phyloP scores from a whole-genome alignment of 2,797 vertebrate genomes.

The Rallus crepitans region DNA sequence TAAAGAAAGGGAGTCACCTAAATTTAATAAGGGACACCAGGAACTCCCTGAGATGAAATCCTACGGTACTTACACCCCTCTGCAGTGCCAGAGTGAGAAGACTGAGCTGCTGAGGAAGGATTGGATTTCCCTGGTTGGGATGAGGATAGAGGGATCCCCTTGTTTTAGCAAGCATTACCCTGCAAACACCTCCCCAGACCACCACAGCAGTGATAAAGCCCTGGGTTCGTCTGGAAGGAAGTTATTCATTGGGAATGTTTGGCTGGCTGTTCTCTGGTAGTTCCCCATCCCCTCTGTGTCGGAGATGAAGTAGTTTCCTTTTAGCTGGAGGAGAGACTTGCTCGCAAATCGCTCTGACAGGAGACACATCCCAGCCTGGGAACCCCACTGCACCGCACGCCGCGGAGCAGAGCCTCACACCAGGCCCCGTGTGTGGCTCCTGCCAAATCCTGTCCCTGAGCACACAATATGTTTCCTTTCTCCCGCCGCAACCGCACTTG shows the following conservation, averaged over 20 bases:
- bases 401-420: not conserved
- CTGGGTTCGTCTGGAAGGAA: not conserved
- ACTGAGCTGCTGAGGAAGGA: not conserved
- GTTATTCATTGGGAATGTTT: not conserved
- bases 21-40: not conserved
- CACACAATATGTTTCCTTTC: constrained; percentile 73
- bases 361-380: constrained; percentile 29
- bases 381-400: not conserved
- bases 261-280: not conserved
- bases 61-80: not conserved
- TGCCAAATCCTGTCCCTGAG: constrained; percentile 68
- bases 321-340: not conserved
- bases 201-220: not conserved
- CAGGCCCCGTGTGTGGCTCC: not conserved
- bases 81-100: not conserved
- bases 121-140: not conserved
- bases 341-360: not conserved
- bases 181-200: not conserved
- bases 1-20: not conserved
- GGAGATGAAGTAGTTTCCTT: not conserved
- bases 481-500: constrained; percentile 9
- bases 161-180: not conserved
- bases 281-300: not conserved
- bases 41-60: not conserved
- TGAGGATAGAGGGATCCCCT: not conserved